phyloP scores from a whole-genome alignment of 2,797 vertebrate species.

The Leontopithecus rosalia region DNA sequence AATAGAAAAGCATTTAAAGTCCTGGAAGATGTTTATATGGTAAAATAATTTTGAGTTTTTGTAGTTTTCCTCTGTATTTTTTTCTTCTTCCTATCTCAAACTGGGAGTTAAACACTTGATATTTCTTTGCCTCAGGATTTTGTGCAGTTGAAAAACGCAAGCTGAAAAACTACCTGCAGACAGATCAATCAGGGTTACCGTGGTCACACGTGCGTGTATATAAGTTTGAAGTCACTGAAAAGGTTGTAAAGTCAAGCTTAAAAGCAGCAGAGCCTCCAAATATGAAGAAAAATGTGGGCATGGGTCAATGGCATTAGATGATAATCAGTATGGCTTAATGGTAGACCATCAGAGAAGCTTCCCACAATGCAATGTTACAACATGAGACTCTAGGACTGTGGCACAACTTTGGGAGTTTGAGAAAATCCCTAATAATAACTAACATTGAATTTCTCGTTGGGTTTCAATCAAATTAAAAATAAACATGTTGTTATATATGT shows the following conservation, averaged over 20 bases:
- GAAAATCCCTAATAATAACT: neutral
- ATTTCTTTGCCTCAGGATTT: neutral
- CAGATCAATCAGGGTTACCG: neutral
- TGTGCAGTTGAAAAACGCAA: neutral
- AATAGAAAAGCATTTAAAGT: neutral
- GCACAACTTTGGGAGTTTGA: neutral
- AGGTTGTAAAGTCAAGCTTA: neutral
- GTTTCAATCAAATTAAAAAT: conserved; percentile 17
- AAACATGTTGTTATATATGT: neutral
- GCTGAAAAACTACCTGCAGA: neutral
- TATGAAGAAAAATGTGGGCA: neutral
- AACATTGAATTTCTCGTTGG: neutral
- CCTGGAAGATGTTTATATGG: neutral
- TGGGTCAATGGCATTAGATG: neutral
- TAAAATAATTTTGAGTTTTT: neutral
- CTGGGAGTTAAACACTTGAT: neutral
- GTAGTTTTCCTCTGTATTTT: neutral
- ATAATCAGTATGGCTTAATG: neutral
- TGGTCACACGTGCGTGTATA: neutral
- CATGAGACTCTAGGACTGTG: neutral
- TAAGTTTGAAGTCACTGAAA: neutral
- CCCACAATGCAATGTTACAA: neutral
- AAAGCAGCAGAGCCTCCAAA: neutral
- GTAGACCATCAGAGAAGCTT: neutral
- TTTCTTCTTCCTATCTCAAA: neutral